Evolutionary conservation across 2,888 invertebrate genomes (phyloP), one percentile per base, ranked within the genome.

Genomic region (Diaprepes abbreviatus): DNA sequence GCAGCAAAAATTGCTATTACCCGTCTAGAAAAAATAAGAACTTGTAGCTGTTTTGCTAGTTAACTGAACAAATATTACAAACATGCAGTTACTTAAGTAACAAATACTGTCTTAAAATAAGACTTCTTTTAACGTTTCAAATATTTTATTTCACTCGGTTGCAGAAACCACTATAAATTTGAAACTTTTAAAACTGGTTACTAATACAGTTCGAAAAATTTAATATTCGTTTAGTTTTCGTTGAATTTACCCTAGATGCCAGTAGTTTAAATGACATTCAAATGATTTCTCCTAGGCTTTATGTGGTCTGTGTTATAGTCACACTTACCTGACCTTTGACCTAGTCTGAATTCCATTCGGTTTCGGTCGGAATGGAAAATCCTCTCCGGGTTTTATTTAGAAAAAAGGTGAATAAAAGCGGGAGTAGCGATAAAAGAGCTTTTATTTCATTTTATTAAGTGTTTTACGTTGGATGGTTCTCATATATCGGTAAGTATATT

Each of bases 251-350:
- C n/a, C 33, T 10, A 7, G 10, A 33, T 33, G 12, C 1, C 2
- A 38, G 14, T 6, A 14, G 14, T 38, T 38, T 38, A 12, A 36
- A 36, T 2, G n/a, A 12, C 12, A 36, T n/a, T 36, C 36, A 36
- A n/a, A n/a, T 38, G 14, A 38, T 14, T 38, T 14, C 38, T 38
- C 14, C 14, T 38, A 6, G 14, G 14, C 7, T 40, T 40, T 40
- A 40, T 40, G 9, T 16, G 16, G 17, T 16, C 16, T 16, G 7
- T 12, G 1, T 6, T 40, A 38, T 17, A 40, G 40, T 40, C 40
- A 40, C 7, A 40, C 40, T 16, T 40, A 40, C 40, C 40, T 40
- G 40, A 40, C 17, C 40, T 40, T 17, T 40, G 7, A 40, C 40
- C 16, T 40, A 6, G 16, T 16, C 40, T 16, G 16, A 40, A 40